These are phyloP conservation scores for Festucalex cinctus DNA, from an alignment of 2,113 vertebrate species.

Conservation along the genomic window DNA sequence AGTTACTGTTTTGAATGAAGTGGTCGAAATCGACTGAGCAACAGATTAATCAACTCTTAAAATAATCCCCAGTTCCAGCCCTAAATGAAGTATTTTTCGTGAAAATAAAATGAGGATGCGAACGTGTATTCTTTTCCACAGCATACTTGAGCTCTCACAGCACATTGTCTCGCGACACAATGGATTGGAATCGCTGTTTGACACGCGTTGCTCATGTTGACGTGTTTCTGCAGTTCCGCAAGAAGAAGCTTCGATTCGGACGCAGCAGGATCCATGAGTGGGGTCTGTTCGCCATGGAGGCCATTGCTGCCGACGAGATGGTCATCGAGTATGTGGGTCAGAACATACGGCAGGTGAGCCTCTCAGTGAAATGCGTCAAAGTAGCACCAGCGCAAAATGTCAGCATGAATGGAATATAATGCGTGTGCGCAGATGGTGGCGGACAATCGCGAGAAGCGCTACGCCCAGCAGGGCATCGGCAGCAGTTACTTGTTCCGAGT, in stretches of 20 bases:
- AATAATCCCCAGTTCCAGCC: no score
- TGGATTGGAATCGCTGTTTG: not conserved
- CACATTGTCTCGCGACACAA: no score
- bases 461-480: slow-evolving; percentile 87
- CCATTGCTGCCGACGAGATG: slow-evolving; percentile 94
- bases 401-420: not conserved
- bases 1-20: no score
- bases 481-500: slow-evolving; percentile 93
- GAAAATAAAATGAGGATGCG: no score
- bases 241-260: slow-evolving; percentile 90
- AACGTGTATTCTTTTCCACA: no score
- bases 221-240: slow-evolving; percentile 79
- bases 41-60: no score
- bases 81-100: no score
- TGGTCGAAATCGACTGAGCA: no score
- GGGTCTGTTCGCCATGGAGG: slow-evolving; percentile 94
- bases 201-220: not conserved
- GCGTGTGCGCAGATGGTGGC: slow-evolving; percentile 80
- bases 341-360: slow-evolving; percentile 87
- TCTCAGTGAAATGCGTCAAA: not conserved
- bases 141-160: no score
- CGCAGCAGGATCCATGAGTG: slow-evolving; percentile 93
- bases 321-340: slow-evolving; percentile 96
- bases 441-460: slow-evolving; percentile 89
- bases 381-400: not conserved